Conservation (phyloP, 2,113 vertebrate species). For the Erinaceus europaeus region DNA sequence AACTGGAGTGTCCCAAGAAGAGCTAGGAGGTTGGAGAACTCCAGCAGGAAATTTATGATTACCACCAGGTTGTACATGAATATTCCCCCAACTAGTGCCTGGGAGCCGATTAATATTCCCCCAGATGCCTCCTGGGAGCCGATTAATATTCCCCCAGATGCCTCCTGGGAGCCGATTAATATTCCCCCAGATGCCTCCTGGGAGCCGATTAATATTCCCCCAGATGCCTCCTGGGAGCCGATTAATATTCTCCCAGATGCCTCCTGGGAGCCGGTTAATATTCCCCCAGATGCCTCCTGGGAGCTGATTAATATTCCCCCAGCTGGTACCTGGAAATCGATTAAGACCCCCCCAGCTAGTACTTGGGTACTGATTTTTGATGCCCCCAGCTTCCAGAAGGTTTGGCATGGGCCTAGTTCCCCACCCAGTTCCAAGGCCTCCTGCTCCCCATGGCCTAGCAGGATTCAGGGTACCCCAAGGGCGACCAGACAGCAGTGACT, state of each 20-base stretch:
- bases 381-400: constrained; percentile 44
- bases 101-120: neutral
- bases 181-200: neutral
- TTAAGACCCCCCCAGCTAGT: neutral
- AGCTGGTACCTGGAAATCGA: neutral
- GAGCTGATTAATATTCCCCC: neutral
- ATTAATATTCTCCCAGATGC: neutral
- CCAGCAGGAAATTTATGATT: neutral
- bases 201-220: neutral
- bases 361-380: neutral
- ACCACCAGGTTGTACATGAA: neutral
- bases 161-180: neutral
- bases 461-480: constrained; percentile 36
- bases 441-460: constrained; percentile 28
- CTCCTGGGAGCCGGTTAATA: neutral
- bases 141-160: neutral
- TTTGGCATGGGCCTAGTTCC: constrained; percentile 40
- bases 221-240: neutral
- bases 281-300: neutral
- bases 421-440: constrained; percentile 38
- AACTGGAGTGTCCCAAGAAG: neutral
- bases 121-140: neutral
- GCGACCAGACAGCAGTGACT: neutral
- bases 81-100: neutral
- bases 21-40: neutral